These are phyloP conservation scores for Myzus persicae DNA, from an alignment of 1,140 invertebrate genomes.

Conservation along the genomic window DNA sequence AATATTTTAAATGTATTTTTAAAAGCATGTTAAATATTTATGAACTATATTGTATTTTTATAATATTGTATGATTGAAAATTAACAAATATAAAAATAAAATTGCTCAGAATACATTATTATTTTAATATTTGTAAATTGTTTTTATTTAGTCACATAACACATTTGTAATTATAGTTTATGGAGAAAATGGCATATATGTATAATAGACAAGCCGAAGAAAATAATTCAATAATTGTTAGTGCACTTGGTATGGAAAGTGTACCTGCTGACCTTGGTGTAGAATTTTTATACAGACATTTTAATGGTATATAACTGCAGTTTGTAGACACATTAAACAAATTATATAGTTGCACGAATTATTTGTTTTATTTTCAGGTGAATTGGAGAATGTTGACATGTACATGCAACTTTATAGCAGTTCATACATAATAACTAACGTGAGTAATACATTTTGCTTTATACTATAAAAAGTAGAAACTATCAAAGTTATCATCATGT, in stretches of 20 bases:
- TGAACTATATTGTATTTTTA: neutral
- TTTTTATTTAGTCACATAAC: neutral
- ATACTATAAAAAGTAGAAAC: neutral
- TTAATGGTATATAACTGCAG: conserved; percentile 69
- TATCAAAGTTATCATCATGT: no score
- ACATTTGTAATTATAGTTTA: conserved; percentile 69
- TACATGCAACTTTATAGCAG: neutral
- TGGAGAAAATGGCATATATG: conserved; percentile 84
- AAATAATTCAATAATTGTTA: conserved; percentile 82
- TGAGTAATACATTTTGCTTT: neutral
- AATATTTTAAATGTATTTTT: neutral
- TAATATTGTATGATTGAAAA: neutral
- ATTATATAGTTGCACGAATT: neutral
- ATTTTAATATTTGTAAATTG: neutral
- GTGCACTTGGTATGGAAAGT: conserved; percentile 89
- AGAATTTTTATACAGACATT: conserved; percentile 76
- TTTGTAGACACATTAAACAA: neutral
- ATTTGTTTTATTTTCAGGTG: neutral
- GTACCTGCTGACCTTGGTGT: conserved; percentile 88
- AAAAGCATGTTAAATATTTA: neutral
- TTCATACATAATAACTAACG: neutral
- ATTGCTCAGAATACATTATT: neutral
- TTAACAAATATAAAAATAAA: neutral
- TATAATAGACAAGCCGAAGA: conserved; percentile 81
- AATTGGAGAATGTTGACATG: conserved; percentile 18